A percentile compares a stretch with the other conserved stretches of the same genome.
Conservation (phyloP, 2,888 invertebrate genomes). For the Gandaritis pyraliata region DNA sequence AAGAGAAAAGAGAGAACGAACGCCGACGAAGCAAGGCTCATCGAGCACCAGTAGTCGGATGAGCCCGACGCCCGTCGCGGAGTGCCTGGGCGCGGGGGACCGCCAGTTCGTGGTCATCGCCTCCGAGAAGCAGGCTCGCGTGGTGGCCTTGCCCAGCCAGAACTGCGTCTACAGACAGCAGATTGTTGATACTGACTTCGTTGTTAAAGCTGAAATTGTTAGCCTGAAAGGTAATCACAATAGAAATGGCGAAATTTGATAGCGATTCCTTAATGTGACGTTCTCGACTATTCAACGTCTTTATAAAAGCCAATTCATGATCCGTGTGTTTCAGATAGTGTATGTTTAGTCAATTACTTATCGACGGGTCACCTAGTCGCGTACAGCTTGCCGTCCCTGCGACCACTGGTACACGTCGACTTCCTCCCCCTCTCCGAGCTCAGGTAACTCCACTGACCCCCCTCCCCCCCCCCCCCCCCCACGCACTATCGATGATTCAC, state of each 20-base stretch:
- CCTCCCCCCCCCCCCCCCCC: neutral
- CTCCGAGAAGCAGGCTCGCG: constrained; percentile 97
- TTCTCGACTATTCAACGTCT: neutral
- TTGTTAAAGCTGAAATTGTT: constrained; percentile 96
- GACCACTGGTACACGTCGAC: constrained; percentile 95
- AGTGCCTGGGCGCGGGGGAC: constrained; percentile 82
- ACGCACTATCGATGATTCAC: constrained; percentile 1
- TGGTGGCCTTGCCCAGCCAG: constrained; percentile 97
- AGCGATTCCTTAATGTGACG: too few species aligned
- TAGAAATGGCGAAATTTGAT: too few species aligned
- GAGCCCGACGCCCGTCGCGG: constrained; percentile 88
- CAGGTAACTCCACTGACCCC: constrained; percentile 86
- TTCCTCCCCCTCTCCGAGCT: constrained; percentile 97
- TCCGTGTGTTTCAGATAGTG: constrained; percentile 88
- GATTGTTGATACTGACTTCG: constrained; percentile 96
- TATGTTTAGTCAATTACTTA: constrained; percentile 96
- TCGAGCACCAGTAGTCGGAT: constrained; percentile 87
- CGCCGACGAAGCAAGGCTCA: constrained; percentile 86
- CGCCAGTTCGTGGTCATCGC: constrained; percentile 96
- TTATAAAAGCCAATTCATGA: neutral
- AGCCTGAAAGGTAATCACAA: constrained; percentile 90
- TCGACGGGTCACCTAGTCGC: constrained; percentile 97
- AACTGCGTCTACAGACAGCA: constrained; percentile 97
- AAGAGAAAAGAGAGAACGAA: constrained; percentile 76
- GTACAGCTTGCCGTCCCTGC: constrained; percentile 97